phyloP scores from a whole-genome alignment of 2,888 invertebrate genomes.

The Hartigia nigra region DNA sequence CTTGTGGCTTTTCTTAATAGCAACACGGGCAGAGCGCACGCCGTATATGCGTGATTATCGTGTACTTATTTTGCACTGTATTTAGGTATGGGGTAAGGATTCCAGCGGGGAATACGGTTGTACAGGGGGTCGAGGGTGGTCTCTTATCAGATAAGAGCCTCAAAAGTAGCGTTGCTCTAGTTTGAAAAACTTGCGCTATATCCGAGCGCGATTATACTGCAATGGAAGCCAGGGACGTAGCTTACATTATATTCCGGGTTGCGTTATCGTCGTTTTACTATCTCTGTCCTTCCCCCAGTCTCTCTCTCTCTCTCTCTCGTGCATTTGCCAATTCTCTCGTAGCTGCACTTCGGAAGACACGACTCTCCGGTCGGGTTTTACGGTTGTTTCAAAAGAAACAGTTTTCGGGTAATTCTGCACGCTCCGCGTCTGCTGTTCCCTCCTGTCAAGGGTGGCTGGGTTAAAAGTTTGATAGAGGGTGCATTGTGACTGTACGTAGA shows the following conservation, averaged over 20 bases:
- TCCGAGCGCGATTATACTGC: conserved; percentile 39
- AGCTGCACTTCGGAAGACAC: background rate
- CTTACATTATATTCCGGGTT: conserved; percentile 18
- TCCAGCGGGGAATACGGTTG: background rate
- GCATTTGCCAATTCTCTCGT: background rate
- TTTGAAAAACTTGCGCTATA: conserved; percentile 38
- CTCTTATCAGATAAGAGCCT: conserved; percentile 45
- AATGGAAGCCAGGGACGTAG: conserved; percentile 28
- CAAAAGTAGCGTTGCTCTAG: conserved; percentile 46
- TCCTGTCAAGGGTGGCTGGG: background rate
- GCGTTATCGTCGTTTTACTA: background rate
- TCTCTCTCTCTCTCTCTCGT: background rate
- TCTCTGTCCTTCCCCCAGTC: too few relatives aligned
- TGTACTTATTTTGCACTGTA: background rate
- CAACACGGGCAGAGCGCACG: background rate
- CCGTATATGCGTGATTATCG: background rate
- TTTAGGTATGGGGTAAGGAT: background rate
- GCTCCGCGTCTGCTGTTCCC: background rate
- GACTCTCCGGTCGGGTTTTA: background rate
- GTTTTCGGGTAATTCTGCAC: background rate
- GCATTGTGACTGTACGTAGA: background rate
- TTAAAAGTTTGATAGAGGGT: conserved; percentile 1
- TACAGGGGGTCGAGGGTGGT: background rate
- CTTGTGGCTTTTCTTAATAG: background rate
- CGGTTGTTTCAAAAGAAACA: background rate